Percentiles rank a stretch among this genome's conserved stretches.
phyloP scores from a whole-genome alignment of 2,113 vertebrate species.

The Chrysemys picta region DNA sequence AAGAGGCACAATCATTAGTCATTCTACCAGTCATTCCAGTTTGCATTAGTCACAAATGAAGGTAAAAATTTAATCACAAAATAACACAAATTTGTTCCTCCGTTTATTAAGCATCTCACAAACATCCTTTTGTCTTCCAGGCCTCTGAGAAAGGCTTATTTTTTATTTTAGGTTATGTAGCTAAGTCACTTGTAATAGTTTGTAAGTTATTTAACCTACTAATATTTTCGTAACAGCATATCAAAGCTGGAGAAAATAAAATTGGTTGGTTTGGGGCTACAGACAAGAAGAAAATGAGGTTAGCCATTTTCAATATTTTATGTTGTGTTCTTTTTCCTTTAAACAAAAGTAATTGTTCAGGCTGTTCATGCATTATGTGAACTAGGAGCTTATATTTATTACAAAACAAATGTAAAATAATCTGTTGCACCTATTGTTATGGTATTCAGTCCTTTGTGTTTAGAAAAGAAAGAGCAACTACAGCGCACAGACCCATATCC shows the following conservation, averaged over 20 bases:
- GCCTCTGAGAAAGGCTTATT: slow-evolving; percentile 19
- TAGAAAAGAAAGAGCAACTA: neutral
- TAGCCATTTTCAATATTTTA: neutral
- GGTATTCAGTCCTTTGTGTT: neutral
- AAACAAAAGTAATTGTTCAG: neutral
- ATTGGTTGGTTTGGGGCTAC: neutral
- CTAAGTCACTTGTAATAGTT: neutral
- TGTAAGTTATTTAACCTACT: neutral
- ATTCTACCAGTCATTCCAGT: slow-evolving; percentile 1
- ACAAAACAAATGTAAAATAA: neutral
- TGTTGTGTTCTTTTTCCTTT: neutral
- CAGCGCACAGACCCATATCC: too few relatives aligned
- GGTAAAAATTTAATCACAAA: slow-evolving; percentile 56
- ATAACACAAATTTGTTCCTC: slow-evolving; percentile 28
- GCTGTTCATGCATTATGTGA: neutral
- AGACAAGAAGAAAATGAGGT: too few relatives aligned
- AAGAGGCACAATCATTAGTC: slow-evolving; percentile 57
- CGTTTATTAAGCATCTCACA: slow-evolving; percentile 58
- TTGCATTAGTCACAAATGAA: neutral
- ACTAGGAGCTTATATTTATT: neutral
- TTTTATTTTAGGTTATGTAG: neutral
- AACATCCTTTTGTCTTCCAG: slow-evolving; percentile 56
- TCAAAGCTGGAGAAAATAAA: accelerated
- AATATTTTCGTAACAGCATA: neutral
- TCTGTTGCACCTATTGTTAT: neutral